These are phyloP conservation scores for Drosophila sulfurigaster DNA, from an alignment of 1,140 invertebrate species.

Conservation along the genomic window DNA sequence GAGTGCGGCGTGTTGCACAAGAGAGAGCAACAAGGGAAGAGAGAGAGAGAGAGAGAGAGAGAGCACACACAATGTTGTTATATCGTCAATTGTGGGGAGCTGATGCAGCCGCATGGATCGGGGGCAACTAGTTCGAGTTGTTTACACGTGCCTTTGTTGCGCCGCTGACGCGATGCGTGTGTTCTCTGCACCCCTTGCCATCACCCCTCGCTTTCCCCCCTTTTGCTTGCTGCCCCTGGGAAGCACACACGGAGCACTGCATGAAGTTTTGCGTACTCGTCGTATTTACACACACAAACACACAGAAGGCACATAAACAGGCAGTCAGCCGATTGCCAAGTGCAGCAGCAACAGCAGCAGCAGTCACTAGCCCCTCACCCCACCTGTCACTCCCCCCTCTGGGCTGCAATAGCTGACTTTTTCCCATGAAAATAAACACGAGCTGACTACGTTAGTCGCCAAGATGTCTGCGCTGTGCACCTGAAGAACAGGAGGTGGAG, in stretches of 20 bases:
- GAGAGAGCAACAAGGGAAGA: constrained; percentile 4
- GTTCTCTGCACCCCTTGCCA: constrained; percentile 54
- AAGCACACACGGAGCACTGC: constrained; percentile 50
- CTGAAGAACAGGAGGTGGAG: constrained; percentile 33
- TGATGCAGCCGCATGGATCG: constrained; percentile 24
- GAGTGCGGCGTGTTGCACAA: constrained; percentile 57
- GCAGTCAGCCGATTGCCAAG: constrained; percentile 65
- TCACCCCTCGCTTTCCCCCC: not conserved
- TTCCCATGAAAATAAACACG: constrained; percentile 82
- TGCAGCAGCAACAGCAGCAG: constrained; percentile 48
- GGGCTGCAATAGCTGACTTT: constrained; percentile 51
- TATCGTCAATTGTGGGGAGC: constrained; percentile 70
- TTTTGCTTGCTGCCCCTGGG: not conserved
- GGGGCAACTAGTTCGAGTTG: constrained; percentile 65
- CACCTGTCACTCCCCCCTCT: not conserved
- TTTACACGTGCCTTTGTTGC: constrained; percentile 82
- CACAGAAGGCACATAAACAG: constrained; percentile 45
- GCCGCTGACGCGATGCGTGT: constrained; percentile 74
- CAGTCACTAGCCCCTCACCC: not conserved
- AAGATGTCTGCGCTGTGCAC: constrained; percentile 76
- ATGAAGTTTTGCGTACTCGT: constrained; percentile 79
- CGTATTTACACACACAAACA: constrained; percentile 72
- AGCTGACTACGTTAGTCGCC: constrained; percentile 74
- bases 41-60: constrained; percentile 18
- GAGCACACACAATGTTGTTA: constrained; percentile 54